A percentile compares a stretch with the other conserved stretches of the same genome.
phyloP scores from a whole-genome alignment of 2,113 vertebrate species.

The Dipodomys merriami region DNA sequence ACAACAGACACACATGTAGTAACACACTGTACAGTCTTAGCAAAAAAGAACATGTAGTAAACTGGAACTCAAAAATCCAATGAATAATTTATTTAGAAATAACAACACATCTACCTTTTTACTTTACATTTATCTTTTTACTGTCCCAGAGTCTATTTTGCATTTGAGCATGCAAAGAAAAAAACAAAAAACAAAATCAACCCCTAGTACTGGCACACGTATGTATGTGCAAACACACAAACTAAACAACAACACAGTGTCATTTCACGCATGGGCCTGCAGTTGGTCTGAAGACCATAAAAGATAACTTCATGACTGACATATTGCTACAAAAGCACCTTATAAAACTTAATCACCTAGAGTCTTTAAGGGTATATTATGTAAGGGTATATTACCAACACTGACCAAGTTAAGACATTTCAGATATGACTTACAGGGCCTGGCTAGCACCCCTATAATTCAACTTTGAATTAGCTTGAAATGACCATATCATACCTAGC shows the following conservation, averaged over 20 bases:
- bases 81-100: slow-evolving; percentile 34
- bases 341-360: not conserved
- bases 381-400: not conserved
- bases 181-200: not conserved
- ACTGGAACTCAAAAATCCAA: not conserved
- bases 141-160: not conserved
- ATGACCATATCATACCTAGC: not conserved
- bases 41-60: not conserved
- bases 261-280: not conserved
- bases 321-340: not conserved
- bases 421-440: not conserved
- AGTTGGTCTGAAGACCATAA: not conserved
- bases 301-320: not conserved
- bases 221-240: no score
- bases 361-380: not conserved
- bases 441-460: not conserved
- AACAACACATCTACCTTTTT: not conserved
- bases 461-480: not conserved
- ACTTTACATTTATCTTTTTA: slow-evolving; percentile 26
- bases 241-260: not conserved
- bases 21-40: not conserved
- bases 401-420: not conserved
- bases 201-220: no score
- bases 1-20: not conserved
- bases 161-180: not conserved